Percentiles rank a stretch among this genome's conserved stretches.
phyloP scores from a whole-genome alignment of 1,140 invertebrate genomes.

The Mylabris phalerata region DNA sequence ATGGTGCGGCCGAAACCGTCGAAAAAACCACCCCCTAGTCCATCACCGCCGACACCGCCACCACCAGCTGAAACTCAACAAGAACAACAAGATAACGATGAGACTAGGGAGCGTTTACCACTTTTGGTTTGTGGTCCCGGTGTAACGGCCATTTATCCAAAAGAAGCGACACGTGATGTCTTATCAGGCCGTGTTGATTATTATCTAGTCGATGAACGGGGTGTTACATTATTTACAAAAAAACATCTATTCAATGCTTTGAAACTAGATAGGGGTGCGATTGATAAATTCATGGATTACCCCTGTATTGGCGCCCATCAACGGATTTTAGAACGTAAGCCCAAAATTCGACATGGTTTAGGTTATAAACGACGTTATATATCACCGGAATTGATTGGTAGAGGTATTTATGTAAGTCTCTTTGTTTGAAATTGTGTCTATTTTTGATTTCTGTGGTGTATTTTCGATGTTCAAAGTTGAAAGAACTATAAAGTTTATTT shows the following conservation, averaged over 20 bases:
- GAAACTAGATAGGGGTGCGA: conserved; percentile 42
- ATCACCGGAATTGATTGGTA: conserved; percentile 26
- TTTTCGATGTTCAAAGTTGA: conserved; percentile 6
- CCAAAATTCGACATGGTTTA: conserved; percentile 20
- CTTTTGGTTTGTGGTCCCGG: conserved; percentile 67
- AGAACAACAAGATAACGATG: neutral
- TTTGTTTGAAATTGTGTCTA: neutral
- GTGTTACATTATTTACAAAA: conserved; percentile 67
- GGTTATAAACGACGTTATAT: conserved; percentile 29
- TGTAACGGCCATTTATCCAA: conserved; percentile 54
- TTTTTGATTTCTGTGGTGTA: neutral
- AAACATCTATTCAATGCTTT: conserved; percentile 64
- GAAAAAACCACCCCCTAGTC: conserved; percentile 11
- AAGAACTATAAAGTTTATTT: neutral
- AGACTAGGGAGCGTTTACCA: conserved; percentile 19
- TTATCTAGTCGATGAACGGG: conserved; percentile 64
- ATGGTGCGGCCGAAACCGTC: conserved; percentile 10
- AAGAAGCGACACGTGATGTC: conserved; percentile 66
- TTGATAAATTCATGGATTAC: conserved; percentile 13
- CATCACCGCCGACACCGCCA: conserved; percentile 2
- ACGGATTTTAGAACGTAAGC: conserved; percentile 21
- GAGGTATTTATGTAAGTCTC: conserved; percentile 34
- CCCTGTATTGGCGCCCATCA: conserved; percentile 35
- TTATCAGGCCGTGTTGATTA: conserved; percentile 67
- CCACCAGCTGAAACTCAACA: conserved; percentile 4